Percentiles rank a stretch among this genome's conserved stretches.
phyloP scores from a whole-genome alignment of 2,113 vertebrate genomes.

The Pomatostomus ruficeps region DNA sequence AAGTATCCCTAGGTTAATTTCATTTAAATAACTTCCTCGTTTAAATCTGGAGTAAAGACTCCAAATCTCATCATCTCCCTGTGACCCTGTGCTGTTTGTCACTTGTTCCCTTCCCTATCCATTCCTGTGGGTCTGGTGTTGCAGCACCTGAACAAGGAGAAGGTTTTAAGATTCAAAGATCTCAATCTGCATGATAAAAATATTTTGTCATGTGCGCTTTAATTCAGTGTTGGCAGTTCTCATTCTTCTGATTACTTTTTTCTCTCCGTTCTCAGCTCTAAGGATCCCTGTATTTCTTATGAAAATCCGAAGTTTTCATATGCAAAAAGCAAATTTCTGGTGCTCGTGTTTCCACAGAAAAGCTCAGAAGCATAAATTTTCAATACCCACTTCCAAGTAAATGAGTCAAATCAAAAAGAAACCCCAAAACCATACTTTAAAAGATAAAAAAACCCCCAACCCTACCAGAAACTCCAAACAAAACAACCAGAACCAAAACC shows the following conservation, averaged over 20 bases:
- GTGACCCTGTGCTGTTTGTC: neutral
- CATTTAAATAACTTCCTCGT: neutral
- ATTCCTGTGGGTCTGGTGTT: neutral
- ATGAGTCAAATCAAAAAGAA: neutral
- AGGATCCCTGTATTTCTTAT: neutral
- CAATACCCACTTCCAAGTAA: neutral
- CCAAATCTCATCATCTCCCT: neutral
- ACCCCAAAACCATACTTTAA: neutral
- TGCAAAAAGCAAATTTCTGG: neutral
- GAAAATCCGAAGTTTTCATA: conserved; percentile 12
- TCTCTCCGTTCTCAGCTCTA: neutral
- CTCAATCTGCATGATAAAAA: conserved; percentile 22
- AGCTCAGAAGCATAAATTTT: neutral
- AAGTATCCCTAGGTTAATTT: neutral
- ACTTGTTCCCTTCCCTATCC: neutral
- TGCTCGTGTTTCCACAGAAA: neutral
- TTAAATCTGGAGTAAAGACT: neutral
- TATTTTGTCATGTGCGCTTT: conserved; percentile 1
- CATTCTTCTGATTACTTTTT: neutral
- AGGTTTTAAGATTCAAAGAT: neutral
- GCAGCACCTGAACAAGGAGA: neutral
- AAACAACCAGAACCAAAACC: fast-evolving
- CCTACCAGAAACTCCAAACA: neutral
- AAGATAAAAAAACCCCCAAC: neutral
- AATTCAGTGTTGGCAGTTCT: neutral